Percentiles rank a stretch among this genome's conserved stretches.
Evolutionary conservation across 2,888 invertebrate genomes (phyloP).

Genomic region (Artemia sp.): DNA sequence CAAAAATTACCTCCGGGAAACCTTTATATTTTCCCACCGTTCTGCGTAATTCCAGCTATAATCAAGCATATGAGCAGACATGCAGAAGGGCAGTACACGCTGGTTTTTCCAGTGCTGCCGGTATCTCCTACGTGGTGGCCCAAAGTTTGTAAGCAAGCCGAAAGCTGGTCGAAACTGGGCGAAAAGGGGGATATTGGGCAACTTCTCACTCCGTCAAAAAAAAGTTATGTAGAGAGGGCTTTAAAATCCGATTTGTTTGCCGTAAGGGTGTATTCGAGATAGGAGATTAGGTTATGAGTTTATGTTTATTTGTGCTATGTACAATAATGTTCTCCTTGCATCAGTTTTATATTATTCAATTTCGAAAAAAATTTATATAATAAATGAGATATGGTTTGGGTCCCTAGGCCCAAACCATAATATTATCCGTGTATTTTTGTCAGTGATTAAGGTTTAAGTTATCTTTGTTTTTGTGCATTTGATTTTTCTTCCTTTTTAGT

Average conservation of each 20-base stretch:
- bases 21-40: background rate
- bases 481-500: no score
- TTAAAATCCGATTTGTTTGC: background rate
- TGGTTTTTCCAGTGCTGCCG: background rate
- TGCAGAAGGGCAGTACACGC: background rate
- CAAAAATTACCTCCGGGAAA: background rate
- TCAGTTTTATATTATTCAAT: no score
- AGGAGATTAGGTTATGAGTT: no score
- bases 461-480: no score
- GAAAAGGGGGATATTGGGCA: background rate
- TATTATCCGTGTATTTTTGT: no score
- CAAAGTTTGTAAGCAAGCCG: background rate
- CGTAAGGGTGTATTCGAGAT: background rate
- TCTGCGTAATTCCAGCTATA: slow-evolving; percentile 5
- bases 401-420: no score
- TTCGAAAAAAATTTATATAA: no score
- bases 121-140: background rate
- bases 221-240: background rate
- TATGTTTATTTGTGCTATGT: no score
- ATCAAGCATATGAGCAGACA: background rate
- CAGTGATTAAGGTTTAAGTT: no score
- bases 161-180: background rate
- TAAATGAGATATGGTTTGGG: no score
- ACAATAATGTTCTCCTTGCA: no score
- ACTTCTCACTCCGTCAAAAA: background rate